Conservation (phyloP, 53 echinoderm and acorn worm species). For the Patiria pectinifera region DNA sequence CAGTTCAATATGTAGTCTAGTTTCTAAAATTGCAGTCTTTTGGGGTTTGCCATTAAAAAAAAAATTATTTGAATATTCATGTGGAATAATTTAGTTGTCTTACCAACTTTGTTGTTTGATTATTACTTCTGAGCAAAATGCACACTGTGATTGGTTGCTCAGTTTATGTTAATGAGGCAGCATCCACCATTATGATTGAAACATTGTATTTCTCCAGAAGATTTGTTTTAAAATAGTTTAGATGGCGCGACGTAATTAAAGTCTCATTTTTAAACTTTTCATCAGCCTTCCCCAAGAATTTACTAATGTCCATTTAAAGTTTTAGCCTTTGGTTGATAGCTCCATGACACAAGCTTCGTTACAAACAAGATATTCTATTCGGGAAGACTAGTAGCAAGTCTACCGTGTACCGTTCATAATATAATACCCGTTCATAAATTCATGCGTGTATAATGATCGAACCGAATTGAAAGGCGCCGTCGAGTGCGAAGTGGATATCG, state of each 20-base stretch:
- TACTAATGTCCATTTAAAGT: too few species aligned
- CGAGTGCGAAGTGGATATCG: background rate
- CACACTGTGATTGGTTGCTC: too few species aligned
- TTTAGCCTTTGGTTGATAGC: too few species aligned
- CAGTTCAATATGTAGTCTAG: background rate
- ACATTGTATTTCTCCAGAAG: too few species aligned
- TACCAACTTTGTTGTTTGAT: too few species aligned
- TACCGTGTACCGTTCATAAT: background rate
- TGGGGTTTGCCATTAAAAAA: background rate
- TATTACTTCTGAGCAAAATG: too few species aligned
- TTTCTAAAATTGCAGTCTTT: background rate
- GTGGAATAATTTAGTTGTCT: too few species aligned
- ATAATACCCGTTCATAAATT: background rate
- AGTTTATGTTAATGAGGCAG: background rate
- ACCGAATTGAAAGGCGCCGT: background rate
- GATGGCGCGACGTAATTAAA: too few species aligned
- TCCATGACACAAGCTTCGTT: background rate
- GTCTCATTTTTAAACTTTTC: too few species aligned
- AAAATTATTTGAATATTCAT: too few species aligned
- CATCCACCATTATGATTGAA: background rate
- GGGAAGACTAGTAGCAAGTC: background rate
- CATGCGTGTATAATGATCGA: background rate
- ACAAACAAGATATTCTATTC: background rate
- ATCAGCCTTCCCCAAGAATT: too few species aligned
- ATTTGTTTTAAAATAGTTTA: too few species aligned